phyloP scores from a whole-genome alignment of 1,140 invertebrate species.

The Ectropis grisescens region DNA sequence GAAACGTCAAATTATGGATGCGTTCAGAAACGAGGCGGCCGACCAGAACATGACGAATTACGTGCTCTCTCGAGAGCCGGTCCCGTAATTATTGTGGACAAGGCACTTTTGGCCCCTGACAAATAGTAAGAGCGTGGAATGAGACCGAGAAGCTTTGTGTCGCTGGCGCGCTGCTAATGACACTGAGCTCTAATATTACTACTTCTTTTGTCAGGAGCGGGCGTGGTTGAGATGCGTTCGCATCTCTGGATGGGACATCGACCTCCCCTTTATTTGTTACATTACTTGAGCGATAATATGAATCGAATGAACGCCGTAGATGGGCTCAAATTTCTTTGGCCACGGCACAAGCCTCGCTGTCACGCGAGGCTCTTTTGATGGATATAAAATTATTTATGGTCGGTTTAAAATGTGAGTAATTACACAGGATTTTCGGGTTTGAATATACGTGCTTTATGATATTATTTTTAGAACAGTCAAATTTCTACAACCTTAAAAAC shows the following conservation, averaged over 20 bases:
- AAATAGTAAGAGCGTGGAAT: slow-evolving; percentile 64
- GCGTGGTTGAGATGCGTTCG: slow-evolving; percentile 41
- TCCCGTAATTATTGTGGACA: slow-evolving; percentile 68
- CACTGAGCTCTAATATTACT: slow-evolving; percentile 64
- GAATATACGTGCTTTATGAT: neutral
- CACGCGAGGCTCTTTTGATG: slow-evolving; percentile 46
- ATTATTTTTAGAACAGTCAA: neutral
- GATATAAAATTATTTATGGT: slow-evolving; percentile 41
- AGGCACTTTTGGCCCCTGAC: slow-evolving; percentile 65
- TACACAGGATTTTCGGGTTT: slow-evolving; percentile 3
- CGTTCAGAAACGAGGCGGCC: slow-evolving; percentile 53
- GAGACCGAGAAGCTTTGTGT: slow-evolving; percentile 56
- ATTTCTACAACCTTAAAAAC: too few species aligned
- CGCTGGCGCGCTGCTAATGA: slow-evolving; percentile 65
- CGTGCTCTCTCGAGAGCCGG: slow-evolving; percentile 57
- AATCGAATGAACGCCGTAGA: slow-evolving; percentile 52
- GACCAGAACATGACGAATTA: slow-evolving; percentile 68
- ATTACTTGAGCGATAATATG: slow-evolving; percentile 60
- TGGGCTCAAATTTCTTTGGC: slow-evolving; percentile 53
- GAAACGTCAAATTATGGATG: slow-evolving; percentile 64
- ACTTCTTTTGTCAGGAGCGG: slow-evolving; percentile 58
- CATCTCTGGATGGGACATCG: slow-evolving; percentile 43
- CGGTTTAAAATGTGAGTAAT: slow-evolving; percentile 7
- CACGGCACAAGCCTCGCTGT: slow-evolving; percentile 30
- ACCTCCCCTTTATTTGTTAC: slow-evolving; percentile 62